Conservation (phyloP, 2,797 vertebrate genomes). For the Amniataba percoides region DNA sequence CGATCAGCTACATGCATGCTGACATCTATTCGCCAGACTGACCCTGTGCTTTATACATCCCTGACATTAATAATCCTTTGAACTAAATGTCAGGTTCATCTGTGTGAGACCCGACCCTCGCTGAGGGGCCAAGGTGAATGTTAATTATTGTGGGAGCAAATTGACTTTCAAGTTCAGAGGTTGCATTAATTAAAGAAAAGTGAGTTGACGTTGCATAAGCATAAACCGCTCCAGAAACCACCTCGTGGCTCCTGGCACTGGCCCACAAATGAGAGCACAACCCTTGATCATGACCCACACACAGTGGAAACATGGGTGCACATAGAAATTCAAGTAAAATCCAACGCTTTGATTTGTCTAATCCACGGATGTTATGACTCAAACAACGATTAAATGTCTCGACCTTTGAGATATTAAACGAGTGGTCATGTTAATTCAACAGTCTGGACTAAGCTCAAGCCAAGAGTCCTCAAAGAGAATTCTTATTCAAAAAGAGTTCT, state of each 20-base stretch:
- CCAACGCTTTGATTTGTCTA: conserved; percentile 4
- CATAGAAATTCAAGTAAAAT: background rate
- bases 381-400: background rate
- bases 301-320: background rate
- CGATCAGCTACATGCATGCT: conserved; percentile 42
- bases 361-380: conserved; percentile 1
- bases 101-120: conserved; percentile 23
- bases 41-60: conserved; percentile 50
- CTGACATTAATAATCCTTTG: conserved; percentile 73
- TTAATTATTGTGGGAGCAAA: conserved; percentile 68
- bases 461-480: no score
- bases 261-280: conserved; percentile 6
- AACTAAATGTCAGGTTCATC: conserved; percentile 74
- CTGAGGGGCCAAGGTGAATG: conserved; percentile 67
- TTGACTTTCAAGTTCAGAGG: conserved; percentile 67
- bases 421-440: background rate
- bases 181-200: conserved; percentile 62
- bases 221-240: conserved; percentile 17
- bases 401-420: background rate
- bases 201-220: conserved; percentile 34
- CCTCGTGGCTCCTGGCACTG: background rate
- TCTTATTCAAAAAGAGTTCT: background rate
- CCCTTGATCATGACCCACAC: background rate
- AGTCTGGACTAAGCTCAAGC: background rate
- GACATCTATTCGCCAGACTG: conserved; percentile 43